Evolutionary conservation across 2,888 invertebrate species (phyloP), one percentile per base, ranked within the genome.

Genomic region (Sarcophaga caerulescens): DNA sequence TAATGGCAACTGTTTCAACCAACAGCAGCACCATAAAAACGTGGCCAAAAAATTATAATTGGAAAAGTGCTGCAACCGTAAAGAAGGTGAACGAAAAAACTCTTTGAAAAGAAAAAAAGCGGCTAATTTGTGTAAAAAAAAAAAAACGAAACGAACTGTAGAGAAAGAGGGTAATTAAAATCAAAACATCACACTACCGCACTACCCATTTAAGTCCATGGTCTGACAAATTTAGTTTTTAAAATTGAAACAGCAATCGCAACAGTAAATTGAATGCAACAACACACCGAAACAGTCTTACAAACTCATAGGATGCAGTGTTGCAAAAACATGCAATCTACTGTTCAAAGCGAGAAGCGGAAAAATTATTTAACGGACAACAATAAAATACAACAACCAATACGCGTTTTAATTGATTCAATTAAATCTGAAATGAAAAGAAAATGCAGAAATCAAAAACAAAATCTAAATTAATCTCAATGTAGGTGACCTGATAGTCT

Each of bases 191-290:
- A 0, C 35, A 0, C 2, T 35, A 10, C 35, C 8, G 35, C 35
- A 2, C 10, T 35, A 35, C 10, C 35, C 35, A 35, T 35, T 35
- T 10, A 35, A 35, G 35, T 35, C 35, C 35, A 11, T 60, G 62
- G 52, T 60, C 11, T 45, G 65, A 68, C 68, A 74, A 66, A 62
- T 71, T 73, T 63, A 21, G 62, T 74, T 59, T 74, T 25, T 21
- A 35, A 76, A 81, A 75, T 62, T 68, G 73, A 77, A 75, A 80
- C 62, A 73, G 73, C 57, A 83, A 73, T 59, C 21, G 84, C 45
- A 81, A 81, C 68, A 66, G 76, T 78, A 76, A 84, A 82, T 82
- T 79, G 62, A 79, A 63, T 79, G 17, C 70, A 52, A 47, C 23
- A 12, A 62, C 66, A 25, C 75, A 12, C 17, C 44, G 10, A 60